Evolutionary conservation across 2,888 invertebrate species (phyloP), one percentile per base, ranked within the genome.

Genomic region (Torymus tubicola): DNA sequence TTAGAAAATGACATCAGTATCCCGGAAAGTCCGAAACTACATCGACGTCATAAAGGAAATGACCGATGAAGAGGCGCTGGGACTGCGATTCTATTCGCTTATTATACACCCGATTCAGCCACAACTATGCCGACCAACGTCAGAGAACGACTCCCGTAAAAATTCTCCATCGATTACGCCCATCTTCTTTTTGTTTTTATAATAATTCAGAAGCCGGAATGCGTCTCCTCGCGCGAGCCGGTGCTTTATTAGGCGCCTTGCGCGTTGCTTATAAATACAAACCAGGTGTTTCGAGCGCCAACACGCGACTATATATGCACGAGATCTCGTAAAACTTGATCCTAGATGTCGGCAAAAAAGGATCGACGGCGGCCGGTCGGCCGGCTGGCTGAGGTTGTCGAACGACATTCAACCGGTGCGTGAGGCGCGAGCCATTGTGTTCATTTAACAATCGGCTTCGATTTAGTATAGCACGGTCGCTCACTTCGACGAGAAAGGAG

Each of bases 1-100:
- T 69, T 61, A 42, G 42, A 61, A 11, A 42, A 69, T 76, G 76
- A 76, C 76, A 69, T 76, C 76, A 75, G 52, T 50, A 31, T 69
- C 52, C 61, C 58, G 76, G 76, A 31, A 69, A 76, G 68, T 14
- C 76, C 76, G 58, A 60, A 55, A 64, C 31, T 50, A 8, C 8
- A 10, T 14, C 67, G 14, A 60, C 65, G 67, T 67, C 67, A 75
- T n/a, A 58, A 65, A 65, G 57, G 24, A 42, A 53, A 18, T 21
- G 24, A 31, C 69, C 18, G 58, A 58, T 16, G 71, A 14, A n/a
- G 24, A 31, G 18, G 24, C 16, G 16, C 14, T 65, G 16, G 12
- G 42, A 8, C 18, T 50, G 65, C 58, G 69, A 77, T 63, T 64
- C 42, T 31, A 68, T 42, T 10, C 12, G 16, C 42, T 42, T 42